Evolutionary conservation across 2,888 invertebrate species (phyloP).

Genomic region (Ctenicera cuprea): DNA sequence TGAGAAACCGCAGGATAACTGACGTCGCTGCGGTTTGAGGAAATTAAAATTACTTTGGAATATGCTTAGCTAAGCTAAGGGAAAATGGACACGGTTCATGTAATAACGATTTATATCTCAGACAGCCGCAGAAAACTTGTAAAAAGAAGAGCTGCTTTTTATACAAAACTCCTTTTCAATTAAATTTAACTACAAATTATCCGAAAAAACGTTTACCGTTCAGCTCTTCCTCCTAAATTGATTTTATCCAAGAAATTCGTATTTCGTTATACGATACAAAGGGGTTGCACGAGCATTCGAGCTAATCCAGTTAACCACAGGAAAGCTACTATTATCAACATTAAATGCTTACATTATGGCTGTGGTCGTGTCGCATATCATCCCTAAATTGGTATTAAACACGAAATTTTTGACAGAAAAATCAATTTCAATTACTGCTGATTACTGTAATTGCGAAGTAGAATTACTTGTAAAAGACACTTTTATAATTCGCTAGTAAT

Average conservation of each 20-base stretch:
- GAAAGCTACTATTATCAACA: conserved; percentile 32
- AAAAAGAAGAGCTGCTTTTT: background rate
- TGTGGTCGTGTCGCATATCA: conserved; percentile 10
- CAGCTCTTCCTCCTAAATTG: background rate
- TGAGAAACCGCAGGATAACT: conserved; percentile 60
- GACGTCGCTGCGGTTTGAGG: conserved; percentile 57
- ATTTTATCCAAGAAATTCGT: background rate
- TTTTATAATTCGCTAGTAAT: too few relatives aligned
- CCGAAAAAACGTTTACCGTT: background rate
- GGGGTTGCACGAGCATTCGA: conserved; percentile 12
- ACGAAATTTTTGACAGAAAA: conserved; percentile 5
- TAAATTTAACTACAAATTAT: background rate
- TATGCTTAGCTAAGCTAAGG: conserved; percentile 58
- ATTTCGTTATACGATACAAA: conserved; percentile 16
- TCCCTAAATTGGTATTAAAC: conserved; percentile 18
- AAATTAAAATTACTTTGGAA: conserved; percentile 63
- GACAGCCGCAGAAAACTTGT: background rate
- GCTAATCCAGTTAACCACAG: conserved; percentile 30
- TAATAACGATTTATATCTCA: conserved; percentile 45
- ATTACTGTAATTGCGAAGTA: too few relatives aligned
- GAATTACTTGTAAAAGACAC: too few relatives aligned
- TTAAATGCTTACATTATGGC: conserved; percentile 33
- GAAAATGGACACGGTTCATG: conserved; percentile 49
- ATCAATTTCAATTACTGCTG: conserved; percentile 1
- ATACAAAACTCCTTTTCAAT: conserved; percentile 16